These are phyloP conservation scores for Nothocercus julius DNA, from an alignment of 2,113 vertebrate species.

Conservation along the genomic window DNA sequence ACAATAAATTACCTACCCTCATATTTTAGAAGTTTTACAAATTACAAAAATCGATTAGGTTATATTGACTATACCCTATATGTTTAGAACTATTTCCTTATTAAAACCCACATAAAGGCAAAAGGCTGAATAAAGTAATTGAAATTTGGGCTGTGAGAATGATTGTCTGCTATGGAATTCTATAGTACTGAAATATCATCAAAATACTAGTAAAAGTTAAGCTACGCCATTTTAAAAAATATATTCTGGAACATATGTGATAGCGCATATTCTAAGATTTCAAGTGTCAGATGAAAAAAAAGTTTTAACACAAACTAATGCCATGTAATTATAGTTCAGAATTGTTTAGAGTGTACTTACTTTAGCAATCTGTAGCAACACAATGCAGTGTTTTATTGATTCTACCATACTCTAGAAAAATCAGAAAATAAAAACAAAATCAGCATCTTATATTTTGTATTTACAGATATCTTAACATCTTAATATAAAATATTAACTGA, in stretches of 20 bases:
- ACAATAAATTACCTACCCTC: not conserved
- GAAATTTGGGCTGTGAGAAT: not conserved
- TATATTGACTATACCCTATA: not conserved
- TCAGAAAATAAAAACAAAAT: slow-evolving; percentile 15
- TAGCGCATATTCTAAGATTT: not conserved
- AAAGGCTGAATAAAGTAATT: not conserved
- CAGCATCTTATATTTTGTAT: not conserved
- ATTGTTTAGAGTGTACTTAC: slow-evolving; percentile 80
- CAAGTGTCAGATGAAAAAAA: not conserved
- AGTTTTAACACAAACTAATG: not conserved
- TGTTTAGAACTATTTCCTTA: not conserved
- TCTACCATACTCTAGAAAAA: slow-evolving; percentile 96
- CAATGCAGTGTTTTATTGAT: slow-evolving; percentile 99
- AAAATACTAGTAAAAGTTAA: not conserved
- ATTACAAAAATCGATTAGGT: not conserved
- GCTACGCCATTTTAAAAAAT: not conserved
- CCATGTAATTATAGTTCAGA: not conserved
- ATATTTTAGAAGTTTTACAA: not conserved
- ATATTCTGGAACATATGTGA: not conserved
- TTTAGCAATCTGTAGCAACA: slow-evolving; percentile 99
- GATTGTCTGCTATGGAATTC: not conserved
- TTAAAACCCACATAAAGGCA: not conserved
- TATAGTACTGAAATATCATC: not conserved
- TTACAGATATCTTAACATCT: not conserved
- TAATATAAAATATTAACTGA: not conserved